These are phyloP conservation scores for Sarcophaga bullata DNA, from an alignment of 1,140 invertebrate species.

Conservation along the genomic window DNA sequence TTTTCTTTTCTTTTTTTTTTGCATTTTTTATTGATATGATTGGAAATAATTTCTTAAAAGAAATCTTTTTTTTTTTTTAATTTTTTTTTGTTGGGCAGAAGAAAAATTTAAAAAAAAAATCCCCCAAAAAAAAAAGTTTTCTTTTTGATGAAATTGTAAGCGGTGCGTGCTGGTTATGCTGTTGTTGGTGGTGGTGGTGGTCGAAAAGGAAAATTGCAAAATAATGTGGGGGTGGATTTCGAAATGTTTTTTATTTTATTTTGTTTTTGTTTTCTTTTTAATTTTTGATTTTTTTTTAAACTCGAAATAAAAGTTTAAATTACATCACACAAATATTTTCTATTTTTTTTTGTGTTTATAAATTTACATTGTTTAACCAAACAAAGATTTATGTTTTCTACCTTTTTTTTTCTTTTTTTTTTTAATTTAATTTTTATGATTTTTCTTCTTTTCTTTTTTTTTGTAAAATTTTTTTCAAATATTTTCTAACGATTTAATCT, in stretches of 20 bases:
- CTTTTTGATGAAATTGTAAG: too few relatives aligned
- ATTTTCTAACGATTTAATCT: not conserved
- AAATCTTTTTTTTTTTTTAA: too few relatives aligned
- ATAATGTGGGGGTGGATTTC: not conserved
- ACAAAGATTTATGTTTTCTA: not conserved
- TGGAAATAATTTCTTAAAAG: too few relatives aligned
- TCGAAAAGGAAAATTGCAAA: not conserved
- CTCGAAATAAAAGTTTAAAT: not conserved
- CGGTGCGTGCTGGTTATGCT: too few relatives aligned
- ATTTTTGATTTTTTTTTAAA: not conserved
- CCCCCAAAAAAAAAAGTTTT: too few relatives aligned
- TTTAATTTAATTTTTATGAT: not conserved
- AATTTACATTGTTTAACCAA: not conserved
- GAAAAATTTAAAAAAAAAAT: too few relatives aligned
- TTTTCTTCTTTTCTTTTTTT: not conserved
- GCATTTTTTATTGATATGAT: too few relatives aligned
- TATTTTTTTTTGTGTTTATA: too few relatives aligned
- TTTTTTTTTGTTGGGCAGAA: too few relatives aligned
- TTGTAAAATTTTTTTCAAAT: too few relatives aligned
- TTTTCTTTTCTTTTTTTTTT: too few relatives aligned
- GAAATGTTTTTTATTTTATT: not conserved
- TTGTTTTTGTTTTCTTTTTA: not conserved
- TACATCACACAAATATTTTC: constrained; percentile 13
- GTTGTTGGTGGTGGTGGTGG: too few relatives aligned
- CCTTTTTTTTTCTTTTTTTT: not conserved